phyloP scores from a whole-genome alignment of 2,113 vertebrate genomes.

The Aramus guarauna region DNA sequence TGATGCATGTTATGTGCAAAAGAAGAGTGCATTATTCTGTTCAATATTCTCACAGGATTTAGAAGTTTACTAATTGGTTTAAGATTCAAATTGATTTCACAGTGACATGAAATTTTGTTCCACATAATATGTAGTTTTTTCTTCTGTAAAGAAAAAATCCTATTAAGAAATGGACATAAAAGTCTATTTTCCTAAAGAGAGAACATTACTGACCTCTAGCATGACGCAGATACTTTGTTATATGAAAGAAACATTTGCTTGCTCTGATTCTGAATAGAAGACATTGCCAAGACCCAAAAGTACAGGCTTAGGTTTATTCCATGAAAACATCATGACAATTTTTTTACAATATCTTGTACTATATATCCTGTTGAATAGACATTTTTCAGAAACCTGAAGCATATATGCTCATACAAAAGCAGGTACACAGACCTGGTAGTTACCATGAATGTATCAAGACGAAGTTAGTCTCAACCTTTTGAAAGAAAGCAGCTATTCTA shows the following conservation, averaged over 20 bases:
- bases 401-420: background rate
- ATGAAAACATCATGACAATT: background rate
- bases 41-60: background rate
- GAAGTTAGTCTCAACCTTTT: background rate
- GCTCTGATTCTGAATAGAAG: background rate
- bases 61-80: background rate
- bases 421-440: background rate
- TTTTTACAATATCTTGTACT: background rate
- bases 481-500: background rate
- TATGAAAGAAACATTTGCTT: background rate
- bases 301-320: background rate
- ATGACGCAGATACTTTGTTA: background rate
- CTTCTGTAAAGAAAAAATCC: background rate
- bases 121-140: background rate
- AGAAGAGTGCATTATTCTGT: background rate
- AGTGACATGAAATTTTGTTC: background rate
- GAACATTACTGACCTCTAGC: background rate
- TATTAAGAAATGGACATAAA: background rate
- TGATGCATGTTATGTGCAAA: background rate
- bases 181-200: background rate
- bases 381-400: background rate
- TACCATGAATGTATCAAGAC: background rate
- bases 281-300: background rate
- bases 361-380: background rate
- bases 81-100: background rate